Base-by-base conservation (phyloP, 2,113 vertebrate species). In the Chascanopsetta lugubris region DNA sequence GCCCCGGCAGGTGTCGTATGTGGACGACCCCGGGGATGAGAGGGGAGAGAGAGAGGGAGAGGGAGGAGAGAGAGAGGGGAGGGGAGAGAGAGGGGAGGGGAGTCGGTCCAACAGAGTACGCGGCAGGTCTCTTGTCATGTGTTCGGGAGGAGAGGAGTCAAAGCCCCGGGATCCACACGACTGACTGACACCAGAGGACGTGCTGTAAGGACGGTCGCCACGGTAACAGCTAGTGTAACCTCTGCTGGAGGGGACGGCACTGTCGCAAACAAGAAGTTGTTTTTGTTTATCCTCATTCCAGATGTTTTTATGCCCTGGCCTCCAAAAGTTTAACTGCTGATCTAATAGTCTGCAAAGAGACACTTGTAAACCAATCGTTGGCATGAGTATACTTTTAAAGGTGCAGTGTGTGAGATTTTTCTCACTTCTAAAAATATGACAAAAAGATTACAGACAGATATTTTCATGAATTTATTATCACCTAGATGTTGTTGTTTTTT, bases 181-280 rank as follows among this genome's bases (percentile, higher is more conserved):
- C 40, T 85, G 81, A 89, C 59, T 83, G 80, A 85, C 83, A 75
- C 50, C 82, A 85, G 85, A 89, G 86, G 87, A 86, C 86, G 54
- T 30, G 9, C 12, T 3, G 47, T 34, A 70, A 85, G 78, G 89
- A 86, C 87, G 25, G 64, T 34, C 48, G 8, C 6, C 27, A 61
- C 49, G 38, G 61, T 32, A 48, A 49, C 38, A 51, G 26, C 47
- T 12, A 38, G 20, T 6, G 9, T 22, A 56, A 55, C 26, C 61
- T 22, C 57, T 24, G 48, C 49, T 18, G 38, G 8, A 53, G 42
- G 30, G 36, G 5, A 1, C 9, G 43, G 1, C 9, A 12, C 43
- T 7, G 3, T 2, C 22, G 11, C 0, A 25, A 8, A 25, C 22
- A 45, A 24, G 45, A 13, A 22, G 18, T 17, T 1, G n/a, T 8